Conservation (phyloP, 2,888 invertebrate genomes). For the Apotomis turbidana region DNA sequence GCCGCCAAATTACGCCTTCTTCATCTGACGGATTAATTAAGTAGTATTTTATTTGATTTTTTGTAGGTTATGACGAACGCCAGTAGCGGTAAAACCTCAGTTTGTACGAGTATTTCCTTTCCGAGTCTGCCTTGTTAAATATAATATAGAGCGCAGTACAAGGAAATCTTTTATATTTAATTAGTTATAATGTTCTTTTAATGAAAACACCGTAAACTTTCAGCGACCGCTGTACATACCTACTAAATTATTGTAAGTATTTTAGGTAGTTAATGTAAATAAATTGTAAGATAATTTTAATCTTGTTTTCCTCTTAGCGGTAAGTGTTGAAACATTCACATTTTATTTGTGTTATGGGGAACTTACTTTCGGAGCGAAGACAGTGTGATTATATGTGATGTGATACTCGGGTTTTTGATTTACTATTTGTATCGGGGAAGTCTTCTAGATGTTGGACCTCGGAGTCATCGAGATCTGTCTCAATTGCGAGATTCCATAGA, state of each 20-base stretch:
- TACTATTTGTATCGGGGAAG: constrained; percentile 5
- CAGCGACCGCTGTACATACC: constrained; percentile 33
- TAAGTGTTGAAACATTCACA: constrained; percentile 75
- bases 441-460: not conserved
- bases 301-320: constrained; percentile 59
- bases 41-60: constrained; percentile 8
- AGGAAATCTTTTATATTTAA: constrained; percentile 16
- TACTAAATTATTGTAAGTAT: constrained; percentile 43
- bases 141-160: constrained; percentile 14
- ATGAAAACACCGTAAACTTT: constrained; percentile 14
- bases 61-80: constrained; percentile 28
- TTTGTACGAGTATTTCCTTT: constrained; percentile 13
- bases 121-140: constrained; percentile 31
- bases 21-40: constrained; percentile 29
- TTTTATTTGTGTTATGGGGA: constrained; percentile 70
- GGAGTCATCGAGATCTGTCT: not conserved
- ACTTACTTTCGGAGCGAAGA: constrained; percentile 50
- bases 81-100: constrained; percentile 26
- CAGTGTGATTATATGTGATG: constrained; percentile 42
- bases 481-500: not conserved
- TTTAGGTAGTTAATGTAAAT: constrained; percentile 59
- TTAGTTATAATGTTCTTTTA: constrained; percentile 16
- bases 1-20: constrained; percentile 23
- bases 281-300: constrained; percentile 60
- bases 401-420: constrained; percentile 37